Evolutionary conservation across 1,140 invertebrate genomes (phyloP).

Genomic region (Mycetomoellerius zeteki): DNA sequence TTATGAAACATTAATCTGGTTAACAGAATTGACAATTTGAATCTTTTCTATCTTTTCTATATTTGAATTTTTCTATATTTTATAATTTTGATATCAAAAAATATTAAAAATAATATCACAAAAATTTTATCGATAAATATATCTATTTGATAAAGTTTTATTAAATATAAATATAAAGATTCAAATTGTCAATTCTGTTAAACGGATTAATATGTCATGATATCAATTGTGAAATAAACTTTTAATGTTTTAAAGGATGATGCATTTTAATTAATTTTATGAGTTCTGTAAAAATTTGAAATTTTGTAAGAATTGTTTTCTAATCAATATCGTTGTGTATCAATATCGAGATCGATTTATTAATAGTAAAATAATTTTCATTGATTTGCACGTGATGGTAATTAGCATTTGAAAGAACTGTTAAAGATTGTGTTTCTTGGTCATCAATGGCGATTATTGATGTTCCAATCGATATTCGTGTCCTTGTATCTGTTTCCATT

Average conservation of each 20-base stretch:
- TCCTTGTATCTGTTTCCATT: slow-evolving; percentile 20
- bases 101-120: neutral
- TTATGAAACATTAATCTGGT: neutral
- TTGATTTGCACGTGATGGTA: neutral
- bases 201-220: neutral
- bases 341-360: neutral
- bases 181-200: neutral
- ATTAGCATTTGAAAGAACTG: slow-evolving; percentile 17
- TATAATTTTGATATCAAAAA: neutral
- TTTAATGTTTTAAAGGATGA: neutral
- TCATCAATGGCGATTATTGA: slow-evolving; percentile 22
- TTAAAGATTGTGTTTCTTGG: neutral
- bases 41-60: too few relatives aligned
- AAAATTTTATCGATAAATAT: neutral
- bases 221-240: neutral
- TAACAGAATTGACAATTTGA: neutral
- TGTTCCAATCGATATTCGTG: slow-evolving; percentile 17
- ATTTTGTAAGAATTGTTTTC: neutral
- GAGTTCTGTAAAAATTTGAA: neutral
- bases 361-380: neutral
- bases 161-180: neutral
- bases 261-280: too few relatives aligned
- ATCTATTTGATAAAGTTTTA: too few relatives aligned
- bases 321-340: too few relatives aligned
- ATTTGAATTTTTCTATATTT: neutral